phyloP scores from a whole-genome alignment of 2,113 vertebrate species.

The Edolisoma coerulescens region DNA sequence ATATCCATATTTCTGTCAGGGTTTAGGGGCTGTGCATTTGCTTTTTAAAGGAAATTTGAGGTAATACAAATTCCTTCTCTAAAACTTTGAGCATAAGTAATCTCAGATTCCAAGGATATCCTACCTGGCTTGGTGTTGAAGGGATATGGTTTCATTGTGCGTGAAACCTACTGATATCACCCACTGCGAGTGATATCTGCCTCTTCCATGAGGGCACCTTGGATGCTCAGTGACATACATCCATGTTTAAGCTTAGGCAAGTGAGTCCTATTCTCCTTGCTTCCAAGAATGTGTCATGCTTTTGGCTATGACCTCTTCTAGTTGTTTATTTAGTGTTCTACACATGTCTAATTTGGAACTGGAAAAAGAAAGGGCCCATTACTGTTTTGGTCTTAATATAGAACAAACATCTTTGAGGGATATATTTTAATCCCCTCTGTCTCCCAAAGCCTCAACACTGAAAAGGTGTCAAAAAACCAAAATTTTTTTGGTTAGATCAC shows the following conservation, averaged over 20 bases:
- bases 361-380: background rate
- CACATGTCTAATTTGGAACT: background rate
- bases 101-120: background rate
- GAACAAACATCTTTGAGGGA: background rate
- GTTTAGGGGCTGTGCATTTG: background rate
- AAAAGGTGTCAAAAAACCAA: background rate
- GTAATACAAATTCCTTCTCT: background rate
- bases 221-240: background rate
- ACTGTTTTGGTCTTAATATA: background rate
- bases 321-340: background rate
- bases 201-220: background rate
- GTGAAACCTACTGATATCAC: background rate
- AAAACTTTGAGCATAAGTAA: background rate
- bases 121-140: background rate
- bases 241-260: background rate
- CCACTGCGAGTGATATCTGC: background rate
- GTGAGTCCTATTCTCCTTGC: background rate
- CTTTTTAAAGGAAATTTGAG: background rate
- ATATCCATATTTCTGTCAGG: background rate
- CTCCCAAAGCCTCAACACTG: background rate
- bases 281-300: background rate
- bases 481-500: background rate
- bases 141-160: rapidly evolving
- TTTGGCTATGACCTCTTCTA: background rate
- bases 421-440: background rate